Percentiles rank a stretch among this genome's conserved stretches.
phyloP scores from a whole-genome alignment of 2,797 vertebrate genomes.

The Varecia variegata region DNA sequence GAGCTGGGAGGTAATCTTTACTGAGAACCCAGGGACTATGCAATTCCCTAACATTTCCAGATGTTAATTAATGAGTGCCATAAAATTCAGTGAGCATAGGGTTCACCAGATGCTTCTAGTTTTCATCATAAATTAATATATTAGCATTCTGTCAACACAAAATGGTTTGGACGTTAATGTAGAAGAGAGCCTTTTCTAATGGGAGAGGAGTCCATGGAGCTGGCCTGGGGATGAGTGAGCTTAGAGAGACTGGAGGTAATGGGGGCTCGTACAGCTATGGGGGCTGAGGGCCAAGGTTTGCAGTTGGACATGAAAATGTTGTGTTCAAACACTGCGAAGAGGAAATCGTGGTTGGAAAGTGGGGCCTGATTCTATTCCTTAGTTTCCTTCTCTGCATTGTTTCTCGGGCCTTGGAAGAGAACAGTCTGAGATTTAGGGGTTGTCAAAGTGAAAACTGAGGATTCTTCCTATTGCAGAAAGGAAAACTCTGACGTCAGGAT shows the following conservation, averaged over 20 bases:
- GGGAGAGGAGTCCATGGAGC: not conserved
- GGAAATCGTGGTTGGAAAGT: not conserved
- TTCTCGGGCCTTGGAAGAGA: not conserved
- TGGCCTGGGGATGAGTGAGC: not conserved
- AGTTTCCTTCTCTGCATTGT: not conserved
- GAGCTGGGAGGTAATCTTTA: not conserved
- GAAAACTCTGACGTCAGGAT: not conserved
- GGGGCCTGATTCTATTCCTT: not conserved
- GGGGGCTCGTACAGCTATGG: not conserved
- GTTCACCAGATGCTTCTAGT: not conserved
- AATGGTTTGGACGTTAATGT: not conserved
- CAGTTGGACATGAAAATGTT: not conserved
- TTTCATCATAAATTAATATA: constrained; percentile 13
- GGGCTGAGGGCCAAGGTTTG: not conserved
- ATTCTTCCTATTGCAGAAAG: not conserved
- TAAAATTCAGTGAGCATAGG: not conserved
- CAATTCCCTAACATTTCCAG: not conserved
- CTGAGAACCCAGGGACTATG: not conserved
- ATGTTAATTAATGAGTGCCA: not conserved
- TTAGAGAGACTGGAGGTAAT: not conserved
- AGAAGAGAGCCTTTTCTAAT: not conserved
- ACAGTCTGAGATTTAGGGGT: not conserved
- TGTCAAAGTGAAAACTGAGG: not conserved
- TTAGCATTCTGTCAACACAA: constrained; percentile 28
- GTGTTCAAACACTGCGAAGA: not conserved